These are phyloP conservation scores for Papilio dardanus DNA, from an alignment of 1,140 invertebrate species.

Conservation along the genomic window DNA sequence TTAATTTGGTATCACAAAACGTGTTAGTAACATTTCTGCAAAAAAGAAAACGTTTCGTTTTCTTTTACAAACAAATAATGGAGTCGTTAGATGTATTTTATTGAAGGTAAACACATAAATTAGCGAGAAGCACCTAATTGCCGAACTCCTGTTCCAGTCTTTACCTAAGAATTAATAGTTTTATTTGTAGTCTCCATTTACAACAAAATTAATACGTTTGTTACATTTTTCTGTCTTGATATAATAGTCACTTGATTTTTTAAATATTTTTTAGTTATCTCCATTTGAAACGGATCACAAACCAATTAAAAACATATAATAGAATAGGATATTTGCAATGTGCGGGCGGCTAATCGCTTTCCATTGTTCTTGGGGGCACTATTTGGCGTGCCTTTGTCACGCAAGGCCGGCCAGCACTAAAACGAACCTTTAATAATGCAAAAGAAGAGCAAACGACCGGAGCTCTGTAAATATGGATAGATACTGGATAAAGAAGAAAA, in stretches of 20 bases:
- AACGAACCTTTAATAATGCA: conserved; percentile 69
- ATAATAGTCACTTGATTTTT: conserved; percentile 25
- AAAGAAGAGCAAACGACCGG: conserved; percentile 50
- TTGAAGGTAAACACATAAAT: conserved; percentile 61
- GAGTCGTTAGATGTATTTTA: conserved; percentile 38
- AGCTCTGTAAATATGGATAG: conserved; percentile 2
- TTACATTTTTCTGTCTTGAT: conserved; percentile 7
- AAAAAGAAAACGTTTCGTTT: background rate
- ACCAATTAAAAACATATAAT: conserved; percentile 69
- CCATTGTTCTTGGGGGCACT: conserved; percentile 73
- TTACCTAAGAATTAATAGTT: conserved; percentile 53
- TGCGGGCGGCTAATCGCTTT: conserved; percentile 64
- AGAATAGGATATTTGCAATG: conserved; percentile 50
- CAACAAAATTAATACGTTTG: no score
- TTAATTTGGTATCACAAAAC: no score
- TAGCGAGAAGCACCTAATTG: conserved; percentile 52
- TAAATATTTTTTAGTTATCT: conserved; percentile 21
- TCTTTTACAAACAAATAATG: conserved; percentile 42
- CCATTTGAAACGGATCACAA: conserved; percentile 47
- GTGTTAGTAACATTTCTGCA: no score
- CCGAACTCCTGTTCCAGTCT: conserved; percentile 46
- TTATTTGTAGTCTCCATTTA: conserved; percentile 37
- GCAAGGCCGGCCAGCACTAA: conserved; percentile 58
- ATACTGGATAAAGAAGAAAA: background rate
- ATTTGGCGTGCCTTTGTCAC: conserved; percentile 67